Percentiles rank a stretch among this genome's conserved stretches.
Conservation (phyloP, 2,888 invertebrate genomes). For the Mycalesis mineus region DNA sequence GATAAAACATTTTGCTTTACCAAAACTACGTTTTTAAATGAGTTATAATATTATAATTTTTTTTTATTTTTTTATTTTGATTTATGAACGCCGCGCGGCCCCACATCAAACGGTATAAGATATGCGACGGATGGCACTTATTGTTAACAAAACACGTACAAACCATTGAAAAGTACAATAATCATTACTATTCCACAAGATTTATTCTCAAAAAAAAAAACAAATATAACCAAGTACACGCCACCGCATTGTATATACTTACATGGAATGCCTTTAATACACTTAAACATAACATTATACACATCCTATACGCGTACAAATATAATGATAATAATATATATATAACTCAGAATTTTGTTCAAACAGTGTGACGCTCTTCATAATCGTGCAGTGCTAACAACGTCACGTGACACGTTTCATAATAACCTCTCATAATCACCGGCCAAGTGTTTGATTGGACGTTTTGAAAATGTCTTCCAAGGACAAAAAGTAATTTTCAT, state of each 20-base stretch:
- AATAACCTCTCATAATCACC: background rate
- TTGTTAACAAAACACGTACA: constrained; percentile 51
- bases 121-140: constrained; percentile 65
- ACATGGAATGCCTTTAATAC: constrained; percentile 73
- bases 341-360: constrained; percentile 53
- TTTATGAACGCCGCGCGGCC: constrained; percentile 10
- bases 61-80: too few relatives aligned
- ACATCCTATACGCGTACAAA: constrained; percentile 63
- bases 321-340: constrained; percentile 25
- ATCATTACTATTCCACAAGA: constrained; percentile 35
- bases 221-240: constrained; percentile 49
- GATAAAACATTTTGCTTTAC: too few relatives aligned
- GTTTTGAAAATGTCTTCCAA: too few relatives aligned
- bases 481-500: too few relatives aligned
- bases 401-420: background rate
- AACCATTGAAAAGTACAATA: constrained; percentile 43
- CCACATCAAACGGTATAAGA: constrained; percentile 18
- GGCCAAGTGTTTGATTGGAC: too few relatives aligned
- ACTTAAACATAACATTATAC: constrained; percentile 67
- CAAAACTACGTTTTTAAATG: too few relatives aligned
- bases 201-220: constrained; percentile 38
- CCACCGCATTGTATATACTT: constrained; percentile 61
- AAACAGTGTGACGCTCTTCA: constrained; percentile 34
- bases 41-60: too few relatives aligned
- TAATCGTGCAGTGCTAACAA: background rate